Conservation (phyloP, 2,113 vertebrate genomes). For the Potamarius usumacintae region DNA sequence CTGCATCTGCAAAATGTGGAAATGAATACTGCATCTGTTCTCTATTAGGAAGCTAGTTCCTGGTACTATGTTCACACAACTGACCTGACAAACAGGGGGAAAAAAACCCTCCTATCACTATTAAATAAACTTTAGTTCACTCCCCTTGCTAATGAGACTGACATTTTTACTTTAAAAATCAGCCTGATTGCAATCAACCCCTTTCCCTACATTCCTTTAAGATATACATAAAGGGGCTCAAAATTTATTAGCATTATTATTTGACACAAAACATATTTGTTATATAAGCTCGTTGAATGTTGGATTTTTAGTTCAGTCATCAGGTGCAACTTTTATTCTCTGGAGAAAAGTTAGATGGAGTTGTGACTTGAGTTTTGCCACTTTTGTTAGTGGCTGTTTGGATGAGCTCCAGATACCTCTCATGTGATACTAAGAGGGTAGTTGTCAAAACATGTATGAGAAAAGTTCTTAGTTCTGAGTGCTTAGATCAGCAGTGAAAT, state of each 20-base stretch:
- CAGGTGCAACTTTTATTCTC: conserved; percentile 20
- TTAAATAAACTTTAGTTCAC: background rate
- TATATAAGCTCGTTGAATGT: conserved; percentile 7
- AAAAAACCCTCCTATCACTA: background rate
- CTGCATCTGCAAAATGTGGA: background rate
- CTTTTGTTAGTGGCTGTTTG: background rate
- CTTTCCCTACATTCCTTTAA: background rate
- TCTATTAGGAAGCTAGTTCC: background rate
- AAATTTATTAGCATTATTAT: background rate
- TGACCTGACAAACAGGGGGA: background rate
- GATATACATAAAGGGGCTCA: conserved; percentile 5
- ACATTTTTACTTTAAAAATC: background rate
- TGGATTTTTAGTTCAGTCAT: conserved; percentile 6
- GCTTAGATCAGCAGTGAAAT: background rate
- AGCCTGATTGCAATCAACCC: background rate
- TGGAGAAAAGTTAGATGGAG: conserved; percentile 3
- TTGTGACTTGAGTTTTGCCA: background rate
- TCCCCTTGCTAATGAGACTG: background rate
- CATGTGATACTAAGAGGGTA: background rate
- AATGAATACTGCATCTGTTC: background rate
- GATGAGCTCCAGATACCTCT: conserved; percentile 24
- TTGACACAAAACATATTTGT: conserved; percentile 17
- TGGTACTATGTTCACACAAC: background rate
- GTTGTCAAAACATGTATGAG: background rate
- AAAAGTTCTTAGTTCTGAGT: background rate